Conservation (phyloP, 2,113 vertebrate genomes). For the Athene noctua region DNA sequence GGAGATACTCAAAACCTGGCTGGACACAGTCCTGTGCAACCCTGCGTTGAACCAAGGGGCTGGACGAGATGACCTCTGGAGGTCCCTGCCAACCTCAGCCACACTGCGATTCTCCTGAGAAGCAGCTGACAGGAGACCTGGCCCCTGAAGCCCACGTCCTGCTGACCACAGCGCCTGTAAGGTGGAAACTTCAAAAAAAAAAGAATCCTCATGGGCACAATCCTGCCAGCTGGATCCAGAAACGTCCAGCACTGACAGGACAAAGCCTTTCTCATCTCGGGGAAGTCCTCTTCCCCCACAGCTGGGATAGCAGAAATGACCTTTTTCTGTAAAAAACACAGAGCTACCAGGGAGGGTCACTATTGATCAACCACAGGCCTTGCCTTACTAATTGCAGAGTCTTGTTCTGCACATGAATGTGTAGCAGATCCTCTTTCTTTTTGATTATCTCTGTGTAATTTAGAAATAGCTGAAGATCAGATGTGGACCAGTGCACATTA, state of each 20-base stretch:
- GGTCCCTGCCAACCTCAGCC: background rate
- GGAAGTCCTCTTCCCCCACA: background rate
- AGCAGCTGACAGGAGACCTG: background rate
- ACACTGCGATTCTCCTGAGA: rapidly evolving
- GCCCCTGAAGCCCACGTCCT: background rate
- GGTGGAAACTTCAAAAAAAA: background rate
- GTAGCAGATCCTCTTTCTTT: conserved; percentile 51
- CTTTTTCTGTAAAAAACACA: background rate
- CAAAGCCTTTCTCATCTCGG: background rate
- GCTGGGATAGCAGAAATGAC: background rate
- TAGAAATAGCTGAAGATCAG: conserved; percentile 45
- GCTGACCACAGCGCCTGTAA: background rate
- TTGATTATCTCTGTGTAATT: conserved; percentile 65
- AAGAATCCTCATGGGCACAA: rapidly evolving
- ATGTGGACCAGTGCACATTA: conserved; percentile 45
- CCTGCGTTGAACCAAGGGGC: background rate
- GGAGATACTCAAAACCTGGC: background rate
- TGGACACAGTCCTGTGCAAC: background rate
- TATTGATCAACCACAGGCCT: background rate
- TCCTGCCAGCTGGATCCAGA: background rate
- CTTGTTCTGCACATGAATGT: background rate
- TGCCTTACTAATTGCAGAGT: conserved; percentile 8
- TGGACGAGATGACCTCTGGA: background rate
- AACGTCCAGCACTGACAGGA: background rate
- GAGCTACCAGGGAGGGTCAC: background rate